These are phyloP conservation scores for Sebastiscus albofasciatus DNA, from an alignment of 2,797 vertebrate genomes.

Conservation along the genomic window DNA sequence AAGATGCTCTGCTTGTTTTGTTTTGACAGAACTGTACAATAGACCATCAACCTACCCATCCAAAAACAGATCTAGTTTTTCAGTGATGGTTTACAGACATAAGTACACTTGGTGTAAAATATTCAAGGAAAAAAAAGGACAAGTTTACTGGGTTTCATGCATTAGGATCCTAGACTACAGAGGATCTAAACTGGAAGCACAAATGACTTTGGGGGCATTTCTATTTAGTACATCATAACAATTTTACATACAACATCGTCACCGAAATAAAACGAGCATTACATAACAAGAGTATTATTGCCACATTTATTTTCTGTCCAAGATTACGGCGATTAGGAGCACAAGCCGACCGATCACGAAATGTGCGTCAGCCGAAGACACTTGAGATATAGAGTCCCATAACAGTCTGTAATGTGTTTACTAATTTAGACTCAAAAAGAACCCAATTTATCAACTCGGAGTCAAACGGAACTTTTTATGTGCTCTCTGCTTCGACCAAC, in stretches of 20 bases:
- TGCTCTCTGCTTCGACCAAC: conserved; percentile 45
- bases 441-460: neutral
- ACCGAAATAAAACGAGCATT: conserved; percentile 71
- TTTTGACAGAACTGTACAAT: conserved; percentile 21
- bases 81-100: conserved; percentile 74
- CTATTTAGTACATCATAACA: conserved; percentile 63
- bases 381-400: conserved; percentile 55
- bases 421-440: conserved; percentile 43
- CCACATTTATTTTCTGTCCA: conserved; percentile 66
- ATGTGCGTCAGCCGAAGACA: conserved; percentile 54
- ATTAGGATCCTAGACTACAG: conserved; percentile 70
- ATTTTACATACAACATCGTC: conserved; percentile 65
- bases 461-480: conserved; percentile 15
- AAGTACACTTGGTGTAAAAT: conserved; percentile 82
- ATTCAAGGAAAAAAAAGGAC: conserved; percentile 32
- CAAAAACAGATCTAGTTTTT: conserved; percentile 42
- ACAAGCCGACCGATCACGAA: conserved; percentile 38
- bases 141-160: conserved; percentile 75
- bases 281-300: conserved; percentile 77
- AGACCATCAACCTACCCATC: conserved; percentile 25
- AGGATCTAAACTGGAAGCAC: conserved; percentile 77
- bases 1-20: conserved; percentile 19
- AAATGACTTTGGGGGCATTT: conserved; percentile 71
- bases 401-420: conserved; percentile 70
- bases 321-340: conserved; percentile 43